These are phyloP conservation scores for Ricordea florida DNA, from an alignment of 92 coral and sea anemone species.

Conservation along the genomic window DNA sequence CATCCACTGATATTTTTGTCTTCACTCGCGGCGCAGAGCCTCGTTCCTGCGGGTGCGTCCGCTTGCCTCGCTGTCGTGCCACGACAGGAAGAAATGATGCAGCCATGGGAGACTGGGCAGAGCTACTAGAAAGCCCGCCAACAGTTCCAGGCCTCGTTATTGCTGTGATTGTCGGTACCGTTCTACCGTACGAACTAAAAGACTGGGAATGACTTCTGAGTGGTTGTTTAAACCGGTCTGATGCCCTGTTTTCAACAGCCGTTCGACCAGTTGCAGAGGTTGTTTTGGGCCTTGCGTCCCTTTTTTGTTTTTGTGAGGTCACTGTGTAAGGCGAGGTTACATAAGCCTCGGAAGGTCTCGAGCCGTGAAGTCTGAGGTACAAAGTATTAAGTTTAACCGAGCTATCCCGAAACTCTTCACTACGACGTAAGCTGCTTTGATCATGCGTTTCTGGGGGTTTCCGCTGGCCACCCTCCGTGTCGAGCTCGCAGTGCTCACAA, in stretches of 20 bases:
- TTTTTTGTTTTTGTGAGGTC: neutral
- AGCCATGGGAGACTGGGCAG: neutral
- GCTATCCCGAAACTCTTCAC: too few species aligned
- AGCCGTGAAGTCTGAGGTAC: constrained; percentile 22
- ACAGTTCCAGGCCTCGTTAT: neutral
- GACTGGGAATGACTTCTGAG: neutral
- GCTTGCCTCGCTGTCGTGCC: constrained; percentile 9
- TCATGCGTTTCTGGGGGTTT: neutral
- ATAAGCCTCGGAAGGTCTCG: neutral
- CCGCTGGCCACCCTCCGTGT: constrained; percentile 19
- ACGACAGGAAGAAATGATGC: neutral
- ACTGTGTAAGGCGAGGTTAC: neutral
- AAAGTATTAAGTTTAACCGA: constrained; percentile 3
- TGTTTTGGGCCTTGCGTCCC: constrained; percentile 3
- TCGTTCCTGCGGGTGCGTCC: neutral
- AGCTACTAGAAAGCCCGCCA: neutral
- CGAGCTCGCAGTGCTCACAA: constrained; percentile 51
- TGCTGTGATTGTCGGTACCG: neutral
- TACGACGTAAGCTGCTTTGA: too few species aligned
- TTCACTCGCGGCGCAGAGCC: constrained; percentile 1
- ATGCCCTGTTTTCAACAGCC: neutral
- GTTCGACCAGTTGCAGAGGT: neutral
- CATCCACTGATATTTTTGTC: constrained; percentile 55
- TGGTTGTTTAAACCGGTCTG: neutral
- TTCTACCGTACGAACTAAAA: neutral